phyloP scores from a whole-genome alignment of 2,797 vertebrate species.

The Cygnus olor region DNA sequence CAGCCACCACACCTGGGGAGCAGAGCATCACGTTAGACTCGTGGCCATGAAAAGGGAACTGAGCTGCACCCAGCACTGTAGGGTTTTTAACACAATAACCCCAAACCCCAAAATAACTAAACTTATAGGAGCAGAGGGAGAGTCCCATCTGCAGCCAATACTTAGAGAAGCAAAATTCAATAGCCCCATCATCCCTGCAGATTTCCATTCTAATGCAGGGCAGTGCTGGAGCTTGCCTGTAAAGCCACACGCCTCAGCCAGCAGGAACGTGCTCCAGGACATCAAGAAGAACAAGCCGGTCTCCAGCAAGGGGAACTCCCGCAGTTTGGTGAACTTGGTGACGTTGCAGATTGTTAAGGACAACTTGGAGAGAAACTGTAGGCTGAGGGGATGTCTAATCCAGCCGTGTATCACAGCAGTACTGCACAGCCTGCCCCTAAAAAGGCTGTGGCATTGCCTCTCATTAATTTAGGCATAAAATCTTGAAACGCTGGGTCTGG shows the following conservation, averaged over 20 bases:
- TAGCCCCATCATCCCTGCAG: neutral
- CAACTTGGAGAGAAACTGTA: neutral
- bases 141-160: fast-evolving
- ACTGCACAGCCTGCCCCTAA: neutral
- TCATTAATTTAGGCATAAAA: neutral
- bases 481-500: neutral
- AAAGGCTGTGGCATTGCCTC: neutral
- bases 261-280: constrained; percentile 97
- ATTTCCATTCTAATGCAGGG: neutral
- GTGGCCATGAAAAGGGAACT: neutral
- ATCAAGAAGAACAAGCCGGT: constrained; percentile 97
- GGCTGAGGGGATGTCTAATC: neutral
- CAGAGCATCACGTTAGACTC: neutral
- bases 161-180: neutral
- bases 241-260: constrained; percentile 96
- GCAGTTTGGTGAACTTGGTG: constrained; percentile 97
- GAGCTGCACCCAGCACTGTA: neutral
- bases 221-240: constrained; percentile 84
- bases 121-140: neutral
- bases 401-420: neutral
- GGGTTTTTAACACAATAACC: neutral
- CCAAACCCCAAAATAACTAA: neutral
- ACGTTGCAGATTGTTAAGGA: constrained; percentile 84
- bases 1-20: constrained; percentile 91
- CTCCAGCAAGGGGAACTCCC: constrained; percentile 94